Base-by-base conservation (phyloP, 2,113 vertebrate species). In the Thryonomys swinderianus region DNA sequence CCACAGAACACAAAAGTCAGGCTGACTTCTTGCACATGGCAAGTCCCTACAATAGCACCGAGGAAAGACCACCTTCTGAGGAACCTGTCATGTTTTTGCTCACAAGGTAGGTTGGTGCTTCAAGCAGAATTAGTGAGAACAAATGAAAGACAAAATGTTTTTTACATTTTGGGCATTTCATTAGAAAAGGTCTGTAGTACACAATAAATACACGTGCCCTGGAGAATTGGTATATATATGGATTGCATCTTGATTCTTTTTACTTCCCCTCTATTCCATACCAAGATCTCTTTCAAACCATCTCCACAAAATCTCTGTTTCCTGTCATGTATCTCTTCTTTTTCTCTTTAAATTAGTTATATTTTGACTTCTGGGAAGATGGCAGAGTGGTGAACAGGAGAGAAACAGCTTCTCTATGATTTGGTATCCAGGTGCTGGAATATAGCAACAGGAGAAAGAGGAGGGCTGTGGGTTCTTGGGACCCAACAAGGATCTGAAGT, bases 51-150 rank as follows among this genome's bases (percentile, higher is more conserved):
- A 34, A 66, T 5, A 67, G 25, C 32, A 71, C 57, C 18, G 11
- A 27, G 32, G 53, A 48, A 79, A 84, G 6, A 30, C 10, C 9
- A 51, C 32, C 71, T 57, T 34, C 1, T 4, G 53, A 59, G 40
- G 12, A 34, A 34, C 25, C 45, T 51, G 23, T 0, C 76, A 40
- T n/a, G 18, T 78, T 90, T 87, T 71, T 79, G 76, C 67, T 71
- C 27, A 64, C 45, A 95, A 73, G 27, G 37, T 32, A 67, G 32
- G n/a, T 59, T 48, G 55, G 8, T 59, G 21, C 16, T 37, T 71
- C 42, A 71, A 69, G 40, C 30, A 96, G 53, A 93, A 86, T 48
- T 90, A 61, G 90, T 71, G 62, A 57, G 95, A 80, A 67, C 11
- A 80, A 86, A 85, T 2, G 53, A 86, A 55, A 90, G 9, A 76